These are phyloP conservation scores for Cyaniris semiargus DNA, from an alignment of 2,888 invertebrate species.

Conservation along the genomic window DNA sequence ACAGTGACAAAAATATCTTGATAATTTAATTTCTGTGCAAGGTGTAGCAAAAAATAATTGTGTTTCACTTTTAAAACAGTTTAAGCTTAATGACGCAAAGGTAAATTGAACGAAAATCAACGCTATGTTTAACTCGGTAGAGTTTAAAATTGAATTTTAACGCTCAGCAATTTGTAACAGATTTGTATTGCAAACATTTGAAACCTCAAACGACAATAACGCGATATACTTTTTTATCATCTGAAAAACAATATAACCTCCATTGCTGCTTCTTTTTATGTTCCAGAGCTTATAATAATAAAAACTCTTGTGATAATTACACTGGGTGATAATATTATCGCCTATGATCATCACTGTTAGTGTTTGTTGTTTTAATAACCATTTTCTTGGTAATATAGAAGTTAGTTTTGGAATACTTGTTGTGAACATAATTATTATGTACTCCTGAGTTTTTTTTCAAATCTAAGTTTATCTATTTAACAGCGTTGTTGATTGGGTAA, in stretches of 20 bases:
- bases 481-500: too few relatives aligned
- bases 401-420: too few relatives aligned
- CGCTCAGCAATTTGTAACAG: slow-evolving; percentile 1
- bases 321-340: slow-evolving; percentile 1
- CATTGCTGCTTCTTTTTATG: slow-evolving; percentile 9
- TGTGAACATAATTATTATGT: too few relatives aligned
- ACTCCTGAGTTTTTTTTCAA: too few relatives aligned
- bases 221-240: slow-evolving; percentile 19
- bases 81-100: slow-evolving; percentile 2
- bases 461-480: too few relatives aligned
- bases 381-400: too few relatives aligned
- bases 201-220: slow-evolving; percentile 17
- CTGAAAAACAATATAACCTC: slow-evolving; percentile 2
- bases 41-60: not conserved
- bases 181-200: slow-evolving; percentile 25
- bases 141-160: not conserved
- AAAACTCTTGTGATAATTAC: slow-evolving; percentile 19
- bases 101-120: not conserved
- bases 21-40: not conserved
- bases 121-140: not conserved
- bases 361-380: too few relatives aligned
- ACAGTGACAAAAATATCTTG: not conserved
- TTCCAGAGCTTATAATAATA: not conserved
- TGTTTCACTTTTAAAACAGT: not conserved
- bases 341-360: not conserved